Conservation (phyloP, 2,797 vertebrate species). For the Takifugu rubripes region DNA sequence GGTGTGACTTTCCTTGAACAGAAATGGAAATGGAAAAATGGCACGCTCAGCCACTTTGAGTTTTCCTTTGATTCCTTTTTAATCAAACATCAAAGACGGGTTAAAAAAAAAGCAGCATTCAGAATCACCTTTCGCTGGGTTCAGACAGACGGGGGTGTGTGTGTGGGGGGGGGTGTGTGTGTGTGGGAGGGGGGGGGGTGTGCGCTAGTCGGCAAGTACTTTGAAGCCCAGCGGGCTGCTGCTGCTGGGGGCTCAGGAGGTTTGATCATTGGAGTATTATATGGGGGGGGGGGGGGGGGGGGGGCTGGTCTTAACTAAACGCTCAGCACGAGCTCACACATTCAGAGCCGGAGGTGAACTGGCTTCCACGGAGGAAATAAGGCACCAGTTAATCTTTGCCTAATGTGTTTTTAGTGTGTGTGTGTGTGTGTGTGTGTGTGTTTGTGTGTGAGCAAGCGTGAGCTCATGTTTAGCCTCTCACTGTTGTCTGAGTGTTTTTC, state of each 20-base stretch:
- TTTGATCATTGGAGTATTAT: constrained; percentile 47
- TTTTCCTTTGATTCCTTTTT: constrained; percentile 4
- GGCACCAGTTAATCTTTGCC: constrained; percentile 40
- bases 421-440: too few relatives aligned
- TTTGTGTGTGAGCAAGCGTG: too few relatives aligned
- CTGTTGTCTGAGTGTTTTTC: too few relatives aligned
- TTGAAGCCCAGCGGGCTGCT: constrained; percentile 38
- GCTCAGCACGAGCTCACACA: constrained; percentile 30
- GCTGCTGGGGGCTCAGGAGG: constrained; percentile 9
- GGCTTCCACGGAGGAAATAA: constrained; percentile 29
- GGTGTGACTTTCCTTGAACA: not conserved
- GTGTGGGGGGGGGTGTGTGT: constrained; percentile 17
- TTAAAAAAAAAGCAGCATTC: constrained; percentile 6
- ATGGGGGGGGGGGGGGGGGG: constrained; percentile 6
- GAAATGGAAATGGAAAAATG: not conserved
- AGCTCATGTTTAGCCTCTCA: too few relatives aligned
- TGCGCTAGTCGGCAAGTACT: constrained; percentile 46
- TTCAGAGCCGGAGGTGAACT: constrained; percentile 28
- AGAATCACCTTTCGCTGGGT: constrained; percentile 21
- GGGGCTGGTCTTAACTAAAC: not conserved
- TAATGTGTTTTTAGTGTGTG: constrained; percentile 21
- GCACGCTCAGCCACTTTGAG: not conserved
- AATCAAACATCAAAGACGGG: constrained; percentile 36
- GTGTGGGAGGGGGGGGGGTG: constrained; percentile 21
- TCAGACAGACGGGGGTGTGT: constrained; percentile 13